phyloP scores from a whole-genome alignment of 2,888 invertebrate species.

The Mantis religiosa region DNA sequence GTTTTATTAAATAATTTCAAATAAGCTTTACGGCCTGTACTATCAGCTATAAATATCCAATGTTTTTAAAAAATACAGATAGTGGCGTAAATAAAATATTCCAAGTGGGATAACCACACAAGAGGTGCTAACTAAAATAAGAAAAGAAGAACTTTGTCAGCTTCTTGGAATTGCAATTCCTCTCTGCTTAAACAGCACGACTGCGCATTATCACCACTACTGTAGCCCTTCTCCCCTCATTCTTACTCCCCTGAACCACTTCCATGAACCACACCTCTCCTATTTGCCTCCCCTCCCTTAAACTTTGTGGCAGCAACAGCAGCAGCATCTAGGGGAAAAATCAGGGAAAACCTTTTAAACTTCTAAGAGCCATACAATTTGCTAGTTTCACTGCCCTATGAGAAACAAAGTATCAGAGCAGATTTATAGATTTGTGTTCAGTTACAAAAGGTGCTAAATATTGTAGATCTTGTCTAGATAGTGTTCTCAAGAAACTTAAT shows the following conservation, averaged over 20 bases:
- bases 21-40: too few relatives aligned
- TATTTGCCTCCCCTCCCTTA: not conserved
- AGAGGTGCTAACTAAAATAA: too few relatives aligned
- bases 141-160: not conserved
- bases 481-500: not conserved
- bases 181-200: constrained; percentile 3
- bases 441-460: not conserved
- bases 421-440: not conserved
- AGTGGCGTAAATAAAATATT: too few relatives aligned
- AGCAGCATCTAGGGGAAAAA: constrained; percentile 10
- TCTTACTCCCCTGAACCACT: not conserved
- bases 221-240: constrained; percentile 8
- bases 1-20: too few relatives aligned
- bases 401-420: not conserved
- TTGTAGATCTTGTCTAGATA: not conserved
- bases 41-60: too few relatives aligned
- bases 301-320: not conserved
- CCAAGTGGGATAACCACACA: too few relatives aligned
- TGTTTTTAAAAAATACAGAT: too few relatives aligned
- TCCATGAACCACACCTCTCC: not conserved
- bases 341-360: constrained; percentile 2
- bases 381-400: not conserved
- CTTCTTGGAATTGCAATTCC: not conserved
- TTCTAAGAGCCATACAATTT: not conserved
- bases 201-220: constrained; percentile 18